Evolutionary conservation across 2,113 vertebrate species (phyloP), one percentile per base, ranked within the genome.

Genomic region (Andinoacara biseriatus): DNA sequence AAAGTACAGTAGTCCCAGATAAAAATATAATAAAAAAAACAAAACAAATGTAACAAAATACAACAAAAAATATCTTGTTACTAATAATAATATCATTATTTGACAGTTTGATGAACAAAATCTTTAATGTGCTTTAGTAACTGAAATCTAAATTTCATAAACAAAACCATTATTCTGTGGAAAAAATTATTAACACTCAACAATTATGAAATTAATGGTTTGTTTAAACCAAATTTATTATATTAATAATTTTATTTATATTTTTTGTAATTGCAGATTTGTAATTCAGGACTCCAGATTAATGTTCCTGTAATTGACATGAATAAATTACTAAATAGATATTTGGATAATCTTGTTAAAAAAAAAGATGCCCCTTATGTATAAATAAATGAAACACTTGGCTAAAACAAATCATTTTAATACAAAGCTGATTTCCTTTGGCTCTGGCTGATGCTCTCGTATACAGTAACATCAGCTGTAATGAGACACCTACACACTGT

Each of bases 11-110:
- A 67, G 26, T 67, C 22, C 38, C 0, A 49, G 15, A 69, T 69
- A 29, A 69, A 35, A 29, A 24, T 11, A 67, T 11, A 69, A 49
- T 9, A 5, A 67, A 67, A 40, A 49, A 14, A n/a, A n/a, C n/a
- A n/a, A 10, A 0, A 49, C 24, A 0, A 18, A 46, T 14, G 26
- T 43, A 5, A 13, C 24, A 1, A 20, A 69, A 69, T 18, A 0
- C 14, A 49, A 69, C 18, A 49, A 29, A 7, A 67, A 46, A 46
- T 18, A 67, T 10, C 40, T 67, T 67, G 17, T 38, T 46, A 10
- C 1, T 8, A 38, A 35, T 35, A 35, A 35, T 35, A 67, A 67
- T 26, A n/a, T n/a, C n/a, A n/a, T n/a, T n/a, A n/a, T n/a, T 67
- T 46, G 22, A 46, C 2, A 67, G 43, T 43, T 65, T 15, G 20